Base-by-base conservation (phyloP, 1,140 invertebrate genomes). In the Polypedilum pembai region DNA sequence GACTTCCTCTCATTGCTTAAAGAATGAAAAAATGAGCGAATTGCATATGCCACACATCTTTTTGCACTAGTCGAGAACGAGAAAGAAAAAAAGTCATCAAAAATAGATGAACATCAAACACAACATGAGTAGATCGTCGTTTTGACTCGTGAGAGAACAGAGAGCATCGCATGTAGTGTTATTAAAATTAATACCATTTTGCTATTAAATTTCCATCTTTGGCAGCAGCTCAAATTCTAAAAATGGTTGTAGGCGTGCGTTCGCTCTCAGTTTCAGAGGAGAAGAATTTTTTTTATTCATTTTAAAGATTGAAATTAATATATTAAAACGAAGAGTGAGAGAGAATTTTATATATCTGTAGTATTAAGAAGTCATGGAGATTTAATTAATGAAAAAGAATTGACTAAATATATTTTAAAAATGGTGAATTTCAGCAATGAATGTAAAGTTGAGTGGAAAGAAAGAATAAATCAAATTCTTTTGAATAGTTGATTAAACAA, bases 101-200 rank as follows among this genome's bases (percentile, higher is more conserved):
- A 56, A 56, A 56, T 56, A 56, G 45, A 56, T 12, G 45, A 56
- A n/a, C n/a, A 12, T 56, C 45, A 56, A 33, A 56, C 45, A 56
- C n/a, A n/a, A 56, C 12, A 4, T 56, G 45, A 56, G 45, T n/a
- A n/a, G 45, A 56, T 56, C 45, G n/a, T 56, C 45, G n/a, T 33
- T 33, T 33, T 33, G 5, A 33, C 5, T 33, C 24, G 24, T 33
- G 24, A 33, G 24, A 33, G 24, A 33, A 33, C 24, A 20, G 17
- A 8, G 65, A 69, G 17, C 17, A 20, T 69, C 65, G 17, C 65
- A 69, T 69, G 65, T 69, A 18, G 65, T 69, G 18, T 69, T 69
- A 69, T 69, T 69, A 69, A 69, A 20, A 69, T 69, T 69, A 69
- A 69, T 69, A 69, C 65, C 65, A 69, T 69, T 69, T 69, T 69